These are phyloP conservation scores for Sipunculus nudus DNA, from an alignment of 2,888 invertebrate species.

Conservation along the genomic window DNA sequence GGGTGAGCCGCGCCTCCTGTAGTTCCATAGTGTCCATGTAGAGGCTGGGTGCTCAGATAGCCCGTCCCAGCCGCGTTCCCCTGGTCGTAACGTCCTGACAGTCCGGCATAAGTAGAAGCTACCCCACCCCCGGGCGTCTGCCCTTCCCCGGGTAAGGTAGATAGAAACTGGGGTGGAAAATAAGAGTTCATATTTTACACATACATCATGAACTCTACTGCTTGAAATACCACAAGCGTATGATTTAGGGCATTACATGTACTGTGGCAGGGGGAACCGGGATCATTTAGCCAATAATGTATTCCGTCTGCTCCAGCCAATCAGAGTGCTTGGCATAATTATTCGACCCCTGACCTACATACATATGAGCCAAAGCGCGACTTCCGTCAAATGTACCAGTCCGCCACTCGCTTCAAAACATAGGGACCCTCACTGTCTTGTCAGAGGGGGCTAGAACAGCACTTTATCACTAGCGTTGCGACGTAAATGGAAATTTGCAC, in stretches of 20 bases:
- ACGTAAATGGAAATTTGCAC: too few relatives aligned
- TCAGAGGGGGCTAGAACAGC: too few relatives aligned
- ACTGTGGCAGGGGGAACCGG: too few relatives aligned
- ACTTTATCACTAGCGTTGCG: too few relatives aligned
- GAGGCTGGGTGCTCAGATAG: constrained; percentile 4
- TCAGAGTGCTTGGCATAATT: too few relatives aligned
- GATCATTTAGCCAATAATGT: too few relatives aligned
- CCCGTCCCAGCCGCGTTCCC: constrained; percentile 10
- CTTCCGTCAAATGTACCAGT: too few relatives aligned
- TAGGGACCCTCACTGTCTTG: too few relatives aligned
- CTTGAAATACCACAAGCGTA: constrained; percentile 18
- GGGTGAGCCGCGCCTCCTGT: constrained; percentile 9
- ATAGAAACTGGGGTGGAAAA: constrained; percentile 24
- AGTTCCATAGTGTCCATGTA: constrained; percentile 10
- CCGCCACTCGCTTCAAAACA: too few relatives aligned
- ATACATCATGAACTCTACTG: constrained; percentile 18
- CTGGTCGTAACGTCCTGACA: constrained; percentile 20
- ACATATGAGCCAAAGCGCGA: too few relatives aligned
- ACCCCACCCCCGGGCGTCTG: constrained; percentile 10
- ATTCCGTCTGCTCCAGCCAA: too few relatives aligned
- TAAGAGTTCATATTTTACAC: constrained; percentile 32
- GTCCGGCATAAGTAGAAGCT: constrained; percentile 16
- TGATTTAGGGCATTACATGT: constrained; percentile 20
- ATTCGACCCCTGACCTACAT: too few relatives aligned
- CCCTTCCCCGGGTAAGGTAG: constrained; percentile 20